Percentiles rank a stretch among this genome's conserved stretches.
phyloP scores from a whole-genome alignment of 2,797 vertebrate species.

The Urocyon cinereoargenteus region DNA sequence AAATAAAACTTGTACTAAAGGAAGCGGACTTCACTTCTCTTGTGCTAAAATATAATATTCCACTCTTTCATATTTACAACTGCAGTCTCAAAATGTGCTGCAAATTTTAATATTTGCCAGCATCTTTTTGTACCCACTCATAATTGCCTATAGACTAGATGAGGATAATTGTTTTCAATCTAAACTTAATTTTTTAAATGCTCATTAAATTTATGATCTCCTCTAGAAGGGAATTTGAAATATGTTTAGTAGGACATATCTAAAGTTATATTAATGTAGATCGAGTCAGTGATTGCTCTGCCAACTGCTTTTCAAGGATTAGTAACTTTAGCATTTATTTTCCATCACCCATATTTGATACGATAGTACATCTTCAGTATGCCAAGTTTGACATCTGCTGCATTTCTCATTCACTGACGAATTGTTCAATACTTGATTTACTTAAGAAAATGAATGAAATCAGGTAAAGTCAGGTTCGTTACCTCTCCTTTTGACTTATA shows the following conservation, averaged over 20 bases:
- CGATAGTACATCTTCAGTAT: not conserved
- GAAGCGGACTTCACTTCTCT: not conserved
- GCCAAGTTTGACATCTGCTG: slow-evolving; percentile 54
- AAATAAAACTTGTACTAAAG: slow-evolving; percentile 9
- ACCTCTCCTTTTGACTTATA: not conserved
- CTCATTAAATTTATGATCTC: not conserved
- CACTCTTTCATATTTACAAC: not conserved
- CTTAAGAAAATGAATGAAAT: slow-evolving; percentile 23
- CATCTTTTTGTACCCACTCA: not conserved
- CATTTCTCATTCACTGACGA: not conserved
- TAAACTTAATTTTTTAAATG: slow-evolving; percentile 18
- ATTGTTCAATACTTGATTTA: slow-evolving; percentile 32
- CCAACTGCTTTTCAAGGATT: slow-evolving; percentile 17
- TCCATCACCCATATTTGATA: not conserved
- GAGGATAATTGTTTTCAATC: slow-evolving; percentile 5
- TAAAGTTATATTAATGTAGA: not conserved
- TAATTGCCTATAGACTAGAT: not conserved
- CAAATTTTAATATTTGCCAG: not conserved
- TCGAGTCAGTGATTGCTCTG: not conserved
- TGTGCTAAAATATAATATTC: not conserved
- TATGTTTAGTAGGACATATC: not conserved
- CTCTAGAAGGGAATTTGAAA: not conserved
- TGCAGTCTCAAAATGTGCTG: not conserved
- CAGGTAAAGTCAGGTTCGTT: not conserved
- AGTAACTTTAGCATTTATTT: slow-evolving; percentile 21